phyloP scores from a whole-genome alignment of 2,888 invertebrate genomes.

The Ennomos quercinarius region DNA sequence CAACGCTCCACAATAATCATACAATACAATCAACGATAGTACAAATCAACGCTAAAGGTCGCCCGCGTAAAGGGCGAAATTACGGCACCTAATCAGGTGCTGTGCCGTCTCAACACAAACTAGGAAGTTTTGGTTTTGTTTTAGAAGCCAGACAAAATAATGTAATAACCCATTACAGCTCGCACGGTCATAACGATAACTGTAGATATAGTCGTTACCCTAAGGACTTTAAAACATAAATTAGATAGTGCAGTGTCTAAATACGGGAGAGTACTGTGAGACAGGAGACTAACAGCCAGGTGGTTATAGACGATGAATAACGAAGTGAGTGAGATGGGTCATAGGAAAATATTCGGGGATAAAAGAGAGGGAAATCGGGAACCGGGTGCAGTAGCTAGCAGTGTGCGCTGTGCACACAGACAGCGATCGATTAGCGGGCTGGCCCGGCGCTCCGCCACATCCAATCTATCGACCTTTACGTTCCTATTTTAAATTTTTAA shows the following conservation, averaged over 20 bases:
- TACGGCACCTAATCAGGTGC: slow-evolving; percentile 63
- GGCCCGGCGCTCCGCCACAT: slow-evolving; percentile 65
- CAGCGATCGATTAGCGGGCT: slow-evolving; percentile 81
- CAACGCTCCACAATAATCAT: slow-evolving; percentile 49
- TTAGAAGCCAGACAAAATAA: slow-evolving; percentile 73
- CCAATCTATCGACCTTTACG: slow-evolving; percentile 77
- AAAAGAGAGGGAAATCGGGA: slow-evolving; percentile 71
- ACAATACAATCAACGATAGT: slow-evolving; percentile 49
- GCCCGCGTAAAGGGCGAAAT: slow-evolving; percentile 57
- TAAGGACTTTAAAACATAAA: slow-evolving; percentile 77
- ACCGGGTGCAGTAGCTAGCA: slow-evolving; percentile 68
- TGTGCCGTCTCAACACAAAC: slow-evolving; percentile 47
- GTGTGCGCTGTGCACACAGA: slow-evolving; percentile 76
- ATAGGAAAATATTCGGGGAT: slow-evolving; percentile 55
- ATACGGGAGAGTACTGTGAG: slow-evolving; percentile 80
- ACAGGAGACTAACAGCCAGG: slow-evolving; percentile 79
- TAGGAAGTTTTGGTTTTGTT: slow-evolving; percentile 4
- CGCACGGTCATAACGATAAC: slow-evolving; percentile 69
- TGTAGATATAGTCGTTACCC: slow-evolving; percentile 70
- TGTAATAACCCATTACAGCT: slow-evolving; percentile 74
- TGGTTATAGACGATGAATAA: slow-evolving; percentile 81
- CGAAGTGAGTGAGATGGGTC: slow-evolving; percentile 74
- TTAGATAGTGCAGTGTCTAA: slow-evolving; percentile 83
- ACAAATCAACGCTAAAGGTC: slow-evolving; percentile 53
- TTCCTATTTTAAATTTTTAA: slow-evolving; percentile 68